Percentiles rank a stretch among this genome's conserved stretches.
phyloP scores from a whole-genome alignment of 2,888 invertebrate species.

The Tachystola acroxantha region DNA sequence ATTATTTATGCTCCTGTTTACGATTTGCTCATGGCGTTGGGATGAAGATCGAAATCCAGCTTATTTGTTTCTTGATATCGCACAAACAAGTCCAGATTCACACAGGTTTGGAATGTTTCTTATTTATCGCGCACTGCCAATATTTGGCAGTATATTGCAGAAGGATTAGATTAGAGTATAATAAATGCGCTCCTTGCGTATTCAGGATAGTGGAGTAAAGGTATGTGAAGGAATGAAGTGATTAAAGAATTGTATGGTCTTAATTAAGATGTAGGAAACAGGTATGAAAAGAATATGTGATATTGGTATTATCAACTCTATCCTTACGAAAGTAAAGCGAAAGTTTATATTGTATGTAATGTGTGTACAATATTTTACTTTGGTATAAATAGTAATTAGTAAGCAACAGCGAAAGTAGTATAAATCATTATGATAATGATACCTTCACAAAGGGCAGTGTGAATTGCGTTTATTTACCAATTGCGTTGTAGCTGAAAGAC shows the following conservation, averaged over 20 bases:
- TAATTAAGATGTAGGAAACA: no score
- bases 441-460: conserved; percentile 19
- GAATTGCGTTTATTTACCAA: conserved; percentile 32
- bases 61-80: conserved; percentile 3
- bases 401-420: conserved; percentile 6
- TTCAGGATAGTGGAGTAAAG: no score
- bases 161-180: no score
- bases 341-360: no score
- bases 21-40: conserved; percentile 5
- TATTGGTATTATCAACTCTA: no score
- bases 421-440: conserved; percentile 20
- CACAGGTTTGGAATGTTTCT: not conserved
- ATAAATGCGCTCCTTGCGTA: no score
- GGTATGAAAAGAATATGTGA: no score
- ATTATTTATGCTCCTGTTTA: conserved; percentile 16
- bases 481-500: conserved; percentile 38
- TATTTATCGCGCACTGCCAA: no score
- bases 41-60: not conserved
- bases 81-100: conserved; percentile 1
- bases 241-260: no score
- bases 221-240: no score
- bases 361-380: conserved; percentile 1
- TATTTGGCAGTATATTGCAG: no score
- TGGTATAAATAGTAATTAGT: conserved; percentile 4
- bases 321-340: no score